phyloP scores from a whole-genome alignment of 2,113 vertebrate genomes.

The Spea multiplicata region DNA sequence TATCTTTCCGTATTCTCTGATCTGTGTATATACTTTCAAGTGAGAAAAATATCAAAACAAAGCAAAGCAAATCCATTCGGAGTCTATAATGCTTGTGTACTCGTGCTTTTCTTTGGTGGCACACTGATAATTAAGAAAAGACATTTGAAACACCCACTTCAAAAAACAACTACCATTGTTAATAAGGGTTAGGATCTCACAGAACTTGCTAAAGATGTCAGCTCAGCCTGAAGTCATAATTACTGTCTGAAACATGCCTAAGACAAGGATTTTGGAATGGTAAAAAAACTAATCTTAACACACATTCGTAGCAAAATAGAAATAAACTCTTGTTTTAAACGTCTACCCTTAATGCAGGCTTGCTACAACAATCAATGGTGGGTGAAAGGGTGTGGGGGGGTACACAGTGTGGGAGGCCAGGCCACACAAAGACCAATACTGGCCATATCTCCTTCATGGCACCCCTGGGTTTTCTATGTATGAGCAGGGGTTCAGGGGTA shows the following conservation, averaged over 20 bases:
- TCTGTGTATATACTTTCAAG: slow-evolving; percentile 57
- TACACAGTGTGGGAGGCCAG: too few relatives aligned
- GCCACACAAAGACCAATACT: too few relatives aligned
- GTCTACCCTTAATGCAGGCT: too few relatives aligned
- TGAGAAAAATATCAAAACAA: slow-evolving; percentile 63
- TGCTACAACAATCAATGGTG: too few relatives aligned
- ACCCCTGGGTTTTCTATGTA: too few relatives aligned
- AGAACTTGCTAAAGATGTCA: slow-evolving; percentile 63
- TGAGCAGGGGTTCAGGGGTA: too few relatives aligned
- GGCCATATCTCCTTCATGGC: too few relatives aligned
- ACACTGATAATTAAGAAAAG: slow-evolving; percentile 65
- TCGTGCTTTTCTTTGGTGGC: slow-evolving; percentile 55
- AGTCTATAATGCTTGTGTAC: slow-evolving; percentile 53
- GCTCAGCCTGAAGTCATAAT: slow-evolving; percentile 64
- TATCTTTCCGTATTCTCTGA: slow-evolving; percentile 48
- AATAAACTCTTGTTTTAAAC: slow-evolving; percentile 25
- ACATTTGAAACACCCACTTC: slow-evolving; percentile 67
- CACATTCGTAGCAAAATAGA: slow-evolving; percentile 57
- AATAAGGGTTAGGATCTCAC: slow-evolving; percentile 62
- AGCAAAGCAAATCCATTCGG: slow-evolving; percentile 56
- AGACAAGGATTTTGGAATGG: slow-evolving; percentile 56
- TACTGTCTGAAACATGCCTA: slow-evolving; percentile 58
- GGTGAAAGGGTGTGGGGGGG: too few relatives aligned
- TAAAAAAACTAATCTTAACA: slow-evolving; percentile 53
- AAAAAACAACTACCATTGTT: slow-evolving; percentile 56